Conservation (phyloP, 2,797 vertebrate species). For the Oreochromis mossambicus region DNA sequence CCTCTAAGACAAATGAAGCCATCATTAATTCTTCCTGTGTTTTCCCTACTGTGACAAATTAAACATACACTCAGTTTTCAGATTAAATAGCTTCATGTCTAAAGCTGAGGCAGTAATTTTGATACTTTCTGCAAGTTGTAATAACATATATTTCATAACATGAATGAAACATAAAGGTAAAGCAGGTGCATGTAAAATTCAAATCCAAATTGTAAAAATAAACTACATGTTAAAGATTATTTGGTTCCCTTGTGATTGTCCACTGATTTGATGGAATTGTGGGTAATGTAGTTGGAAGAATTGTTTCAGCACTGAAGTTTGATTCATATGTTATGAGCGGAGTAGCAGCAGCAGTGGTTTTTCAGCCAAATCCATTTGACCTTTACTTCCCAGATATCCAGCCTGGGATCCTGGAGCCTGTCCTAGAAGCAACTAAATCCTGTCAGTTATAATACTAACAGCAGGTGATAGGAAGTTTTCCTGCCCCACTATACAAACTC, state of each 20-base stretch:
- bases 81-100: neutral
- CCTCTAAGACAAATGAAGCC: neutral
- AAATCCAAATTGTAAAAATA: neutral
- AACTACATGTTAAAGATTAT: neutral
- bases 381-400: neutral
- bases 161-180: neutral
- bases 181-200: neutral
- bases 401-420: neutral
- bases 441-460: neutral
- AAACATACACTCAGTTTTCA: neutral
- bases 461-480: accelerated
- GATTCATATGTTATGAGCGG: neutral
- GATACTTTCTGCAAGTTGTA: constrained; percentile 15
- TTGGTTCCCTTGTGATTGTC: constrained; percentile 25
- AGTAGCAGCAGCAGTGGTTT: neutral
- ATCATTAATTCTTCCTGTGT: accelerated
- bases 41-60: neutral
- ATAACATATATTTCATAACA: neutral
- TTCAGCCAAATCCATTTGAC: neutral
- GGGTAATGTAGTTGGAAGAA: neutral
- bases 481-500: too few relatives aligned
- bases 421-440: neutral
- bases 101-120: constrained; percentile 16
- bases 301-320: neutral
- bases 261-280: neutral